These are phyloP conservation scores for Stenchaetothrips biformis DNA, from an alignment of 2,888 invertebrate species.

Conservation along the genomic window DNA sequence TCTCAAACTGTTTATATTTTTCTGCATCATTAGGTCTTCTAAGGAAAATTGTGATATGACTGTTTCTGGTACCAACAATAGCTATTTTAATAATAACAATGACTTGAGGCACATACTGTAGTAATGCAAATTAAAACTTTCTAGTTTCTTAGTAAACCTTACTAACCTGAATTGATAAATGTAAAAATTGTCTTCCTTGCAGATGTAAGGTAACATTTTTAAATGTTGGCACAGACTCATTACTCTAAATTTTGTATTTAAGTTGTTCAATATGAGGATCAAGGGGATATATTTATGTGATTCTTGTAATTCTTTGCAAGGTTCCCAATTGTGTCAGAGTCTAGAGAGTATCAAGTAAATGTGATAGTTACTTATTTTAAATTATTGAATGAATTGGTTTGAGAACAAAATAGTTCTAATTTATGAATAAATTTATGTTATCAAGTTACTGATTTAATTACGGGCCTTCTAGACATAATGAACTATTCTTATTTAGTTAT, in stretches of 20 bases:
- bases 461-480: background rate
- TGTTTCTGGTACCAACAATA: background rate
- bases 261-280: too few species aligned
- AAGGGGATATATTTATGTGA: too few species aligned
- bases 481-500: background rate
- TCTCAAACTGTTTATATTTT: background rate
- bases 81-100: background rate
- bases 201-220: background rate
- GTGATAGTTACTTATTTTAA: too few species aligned
- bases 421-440: background rate
- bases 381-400: too few species aligned
- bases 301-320: too few species aligned
- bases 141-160: background rate
- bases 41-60: background rate
- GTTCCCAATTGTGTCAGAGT: too few species aligned
- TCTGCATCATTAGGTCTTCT: background rate
- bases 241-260: too few species aligned
- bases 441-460: background rate
- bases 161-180: background rate
- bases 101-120: background rate
- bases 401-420: background rate
- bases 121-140: background rate
- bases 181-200: background rate
- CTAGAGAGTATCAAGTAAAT: too few species aligned
- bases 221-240: too few species aligned